These are phyloP conservation scores for Phoebastria nigripes DNA, from an alignment of 2,797 vertebrate genomes.

Conservation along the genomic window DNA sequence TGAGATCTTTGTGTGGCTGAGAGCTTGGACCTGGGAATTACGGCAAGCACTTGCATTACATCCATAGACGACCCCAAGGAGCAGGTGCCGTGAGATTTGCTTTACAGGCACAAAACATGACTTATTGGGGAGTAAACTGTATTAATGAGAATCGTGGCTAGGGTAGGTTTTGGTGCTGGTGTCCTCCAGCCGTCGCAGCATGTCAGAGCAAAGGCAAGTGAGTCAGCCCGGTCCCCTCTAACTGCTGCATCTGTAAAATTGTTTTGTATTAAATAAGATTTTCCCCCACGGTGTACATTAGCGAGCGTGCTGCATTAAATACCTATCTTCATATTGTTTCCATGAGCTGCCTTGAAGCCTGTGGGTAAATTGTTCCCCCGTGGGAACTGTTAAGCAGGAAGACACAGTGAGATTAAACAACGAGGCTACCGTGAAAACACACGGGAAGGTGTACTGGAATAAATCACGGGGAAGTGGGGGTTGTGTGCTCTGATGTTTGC, in stretches of 20 bases:
- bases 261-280: constrained; percentile 9
- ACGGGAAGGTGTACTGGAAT: background rate
- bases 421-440: background rate
- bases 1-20: background rate
- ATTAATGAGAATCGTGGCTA: background rate
- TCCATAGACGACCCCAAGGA: background rate
- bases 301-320: background rate
- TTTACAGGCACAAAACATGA: background rate
- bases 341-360: constrained; percentile 16
- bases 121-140: background rate
- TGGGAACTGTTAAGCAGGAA: constrained; percentile 16
- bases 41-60: accelerated
- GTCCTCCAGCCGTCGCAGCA: background rate
- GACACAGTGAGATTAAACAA: constrained; percentile 38
- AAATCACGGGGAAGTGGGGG: background rate
- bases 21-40: background rate
- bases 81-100: background rate
- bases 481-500: background rate
- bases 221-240: background rate
- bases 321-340: constrained; percentile 2
- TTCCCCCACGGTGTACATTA: background rate
- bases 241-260: background rate
- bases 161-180: background rate
- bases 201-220: background rate
- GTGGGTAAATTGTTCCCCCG: constrained; percentile 14